A percentile compares a stretch with the other conserved stretches of the same genome.
phyloP scores from a whole-genome alignment of 2,113 vertebrate genomes.

The Camelus dromedarius region DNA sequence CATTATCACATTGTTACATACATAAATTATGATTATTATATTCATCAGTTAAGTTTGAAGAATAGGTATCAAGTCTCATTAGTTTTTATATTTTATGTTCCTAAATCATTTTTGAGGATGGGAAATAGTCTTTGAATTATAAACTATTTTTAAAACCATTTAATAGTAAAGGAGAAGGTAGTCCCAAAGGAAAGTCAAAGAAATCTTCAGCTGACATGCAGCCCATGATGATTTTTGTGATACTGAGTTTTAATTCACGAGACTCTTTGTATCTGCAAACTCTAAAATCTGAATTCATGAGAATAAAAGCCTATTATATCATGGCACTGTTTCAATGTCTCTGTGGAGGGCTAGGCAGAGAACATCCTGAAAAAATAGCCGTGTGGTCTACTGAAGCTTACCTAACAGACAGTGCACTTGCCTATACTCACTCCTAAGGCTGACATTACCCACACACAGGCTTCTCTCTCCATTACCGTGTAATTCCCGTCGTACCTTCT shows the following conservation, averaged over 20 bases:
- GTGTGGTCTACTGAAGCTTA: neutral
- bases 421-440: neutral
- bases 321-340: neutral
- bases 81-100: slow-evolving; percentile 20
- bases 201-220: neutral
- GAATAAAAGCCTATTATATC: neutral
- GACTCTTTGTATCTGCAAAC: neutral
- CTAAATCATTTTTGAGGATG: neutral
- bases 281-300: slow-evolving; percentile 6
- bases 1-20: neutral
- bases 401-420: neutral
- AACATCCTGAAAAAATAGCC: neutral
- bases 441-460: neutral
- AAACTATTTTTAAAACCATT: slow-evolving; percentile 13
- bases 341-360: neutral
- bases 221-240: neutral
- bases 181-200: neutral
- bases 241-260: neutral
- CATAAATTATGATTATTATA: neutral
- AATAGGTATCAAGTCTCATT: neutral
- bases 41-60: slow-evolving; percentile 21
- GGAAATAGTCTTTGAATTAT: slow-evolving; percentile 15
- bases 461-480: neutral
- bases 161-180: neutral
- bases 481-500: neutral